Percentiles rank a stretch among this genome's conserved stretches.
phyloP scores from a whole-genome alignment of 2,888 invertebrate genomes.

The Anarsia innoxiella region DNA sequence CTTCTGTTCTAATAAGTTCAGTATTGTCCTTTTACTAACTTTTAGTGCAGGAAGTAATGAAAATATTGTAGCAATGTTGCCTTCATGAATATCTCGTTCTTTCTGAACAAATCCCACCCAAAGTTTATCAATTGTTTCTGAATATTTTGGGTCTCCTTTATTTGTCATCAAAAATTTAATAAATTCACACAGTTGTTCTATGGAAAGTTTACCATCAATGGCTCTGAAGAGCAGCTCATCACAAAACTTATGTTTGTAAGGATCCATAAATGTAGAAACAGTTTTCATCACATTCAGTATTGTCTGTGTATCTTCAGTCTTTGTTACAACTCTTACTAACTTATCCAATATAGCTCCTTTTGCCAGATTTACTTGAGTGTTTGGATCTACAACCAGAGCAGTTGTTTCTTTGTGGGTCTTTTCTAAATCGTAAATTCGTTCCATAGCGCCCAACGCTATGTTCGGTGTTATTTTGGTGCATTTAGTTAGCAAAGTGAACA shows the following conservation, averaged over 20 bases:
- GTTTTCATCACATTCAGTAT: conserved; percentile 59
- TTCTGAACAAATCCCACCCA: conserved; percentile 79
- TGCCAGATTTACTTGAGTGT: conserved; percentile 45
- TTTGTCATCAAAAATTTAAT: conserved; percentile 70
- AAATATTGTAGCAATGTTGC: conserved; percentile 75
- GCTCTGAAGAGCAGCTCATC: conserved; percentile 77
- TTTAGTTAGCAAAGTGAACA: conserved; percentile 61
- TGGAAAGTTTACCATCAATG: conserved; percentile 72
- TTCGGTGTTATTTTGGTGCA: conserved; percentile 69
- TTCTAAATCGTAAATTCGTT: conserved; percentile 61
- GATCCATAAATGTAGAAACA: conserved; percentile 52
- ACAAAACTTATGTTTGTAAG: conserved; percentile 70
- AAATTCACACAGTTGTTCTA: conserved; percentile 77
- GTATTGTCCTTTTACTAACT: conserved; percentile 74
- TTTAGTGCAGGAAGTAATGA: conserved; percentile 73
- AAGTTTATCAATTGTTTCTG: conserved; percentile 75
- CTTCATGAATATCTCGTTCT: conserved; percentile 72
- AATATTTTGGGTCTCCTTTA: conserved; percentile 57
- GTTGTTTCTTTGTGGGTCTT: conserved; percentile 26
- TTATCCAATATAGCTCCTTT: conserved; percentile 67
- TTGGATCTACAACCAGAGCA: conserved; percentile 28
- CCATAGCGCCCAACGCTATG: conserved; percentile 66
- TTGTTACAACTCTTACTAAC: conserved; percentile 54
- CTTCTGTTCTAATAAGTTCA: conserved; percentile 75
- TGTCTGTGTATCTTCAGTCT: conserved; percentile 64